Evolutionary conservation across 2,888 invertebrate genomes (phyloP).

Genomic region (Heliconius cydno): DNA sequence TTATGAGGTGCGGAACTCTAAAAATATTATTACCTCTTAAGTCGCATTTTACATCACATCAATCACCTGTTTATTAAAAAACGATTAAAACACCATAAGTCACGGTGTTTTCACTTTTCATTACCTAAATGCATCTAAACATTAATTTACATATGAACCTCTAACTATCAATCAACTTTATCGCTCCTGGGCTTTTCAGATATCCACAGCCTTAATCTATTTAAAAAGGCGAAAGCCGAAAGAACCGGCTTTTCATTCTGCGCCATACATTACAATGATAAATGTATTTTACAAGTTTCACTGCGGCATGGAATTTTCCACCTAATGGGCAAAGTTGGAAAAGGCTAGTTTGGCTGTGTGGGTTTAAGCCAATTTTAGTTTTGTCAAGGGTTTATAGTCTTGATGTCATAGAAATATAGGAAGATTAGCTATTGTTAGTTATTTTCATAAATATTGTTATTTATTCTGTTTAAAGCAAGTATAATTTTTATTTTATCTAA

Average conservation of each 20-base stretch:
- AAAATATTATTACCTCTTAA: no score
- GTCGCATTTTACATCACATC: not conserved
- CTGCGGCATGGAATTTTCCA: slow-evolving; percentile 11
- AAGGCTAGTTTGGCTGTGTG: not conserved
- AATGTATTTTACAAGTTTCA: slow-evolving; percentile 32
- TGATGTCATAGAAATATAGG: not conserved
- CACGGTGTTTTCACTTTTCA: not conserved
- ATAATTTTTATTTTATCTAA: no score
- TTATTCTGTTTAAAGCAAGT: no score
- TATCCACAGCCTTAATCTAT: slow-evolving; percentile 35
- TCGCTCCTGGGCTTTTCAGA: slow-evolving; percentile 34
- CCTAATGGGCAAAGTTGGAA: slow-evolving; percentile 7
- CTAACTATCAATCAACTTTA: slow-evolving; percentile 40
- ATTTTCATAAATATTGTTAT: not conserved
- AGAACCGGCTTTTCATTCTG: slow-evolving; percentile 32
- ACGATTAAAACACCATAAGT: not conserved
- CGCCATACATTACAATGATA: slow-evolving; percentile 42
- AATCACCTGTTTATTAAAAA: not conserved
- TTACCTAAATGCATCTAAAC: slow-evolving; percentile 8
- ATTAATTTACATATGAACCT: slow-evolving; percentile 22
- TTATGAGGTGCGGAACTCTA: no score
- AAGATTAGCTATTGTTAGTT: not conserved
- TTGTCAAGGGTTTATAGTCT: slow-evolving; percentile 4
- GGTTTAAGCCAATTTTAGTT: not conserved
- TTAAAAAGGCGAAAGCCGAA: slow-evolving; percentile 42